phyloP scores from a whole-genome alignment of 2,888 invertebrate species.

The Willowsia nigromaculata region DNA sequence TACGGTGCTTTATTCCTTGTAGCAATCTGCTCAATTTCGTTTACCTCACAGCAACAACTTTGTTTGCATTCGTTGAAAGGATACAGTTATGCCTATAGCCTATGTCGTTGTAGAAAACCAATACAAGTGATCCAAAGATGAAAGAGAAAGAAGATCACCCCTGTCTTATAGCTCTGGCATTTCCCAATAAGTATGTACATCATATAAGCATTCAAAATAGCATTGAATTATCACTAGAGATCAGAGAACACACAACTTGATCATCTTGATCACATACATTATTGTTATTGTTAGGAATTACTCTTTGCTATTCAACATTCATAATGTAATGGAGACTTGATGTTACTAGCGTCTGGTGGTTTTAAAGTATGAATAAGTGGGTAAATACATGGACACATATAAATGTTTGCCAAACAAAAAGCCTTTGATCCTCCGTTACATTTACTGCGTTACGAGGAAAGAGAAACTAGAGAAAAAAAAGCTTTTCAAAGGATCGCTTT shows the following conservation, averaged over 20 bases:
- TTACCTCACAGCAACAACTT: not conserved
- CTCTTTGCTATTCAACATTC: slow-evolving; percentile 42
- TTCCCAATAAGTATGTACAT: not conserved
- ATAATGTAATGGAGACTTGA: slow-evolving; percentile 48
- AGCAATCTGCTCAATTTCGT: slow-evolving; percentile 19
- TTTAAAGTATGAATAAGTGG: not conserved
- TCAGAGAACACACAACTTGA: not conserved
- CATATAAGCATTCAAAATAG: too few species aligned
- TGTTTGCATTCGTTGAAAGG: slow-evolving; percentile 54
- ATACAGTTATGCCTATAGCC: not conserved
- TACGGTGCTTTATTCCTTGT: too few species aligned
- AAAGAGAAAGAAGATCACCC: not conserved
- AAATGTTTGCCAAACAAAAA: slow-evolving; percentile 60
- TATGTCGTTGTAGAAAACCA: not conserved
- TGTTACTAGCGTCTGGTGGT: not conserved
- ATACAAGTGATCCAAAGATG: not conserved
- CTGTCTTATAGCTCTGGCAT: too few species aligned
- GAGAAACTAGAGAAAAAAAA: not conserved
- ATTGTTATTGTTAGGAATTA: slow-evolving; percentile 32
- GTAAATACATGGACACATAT: not conserved
- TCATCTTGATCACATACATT: not conserved
- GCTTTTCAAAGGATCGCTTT: not conserved
- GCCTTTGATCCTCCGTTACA: slow-evolving; percentile 59
- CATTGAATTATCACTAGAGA: not conserved
- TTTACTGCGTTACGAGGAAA: not conserved